These are phyloP conservation scores for Lophochroa leadbeateri DNA, from an alignment of 2,113 vertebrate species.

Conservation along the genomic window DNA sequence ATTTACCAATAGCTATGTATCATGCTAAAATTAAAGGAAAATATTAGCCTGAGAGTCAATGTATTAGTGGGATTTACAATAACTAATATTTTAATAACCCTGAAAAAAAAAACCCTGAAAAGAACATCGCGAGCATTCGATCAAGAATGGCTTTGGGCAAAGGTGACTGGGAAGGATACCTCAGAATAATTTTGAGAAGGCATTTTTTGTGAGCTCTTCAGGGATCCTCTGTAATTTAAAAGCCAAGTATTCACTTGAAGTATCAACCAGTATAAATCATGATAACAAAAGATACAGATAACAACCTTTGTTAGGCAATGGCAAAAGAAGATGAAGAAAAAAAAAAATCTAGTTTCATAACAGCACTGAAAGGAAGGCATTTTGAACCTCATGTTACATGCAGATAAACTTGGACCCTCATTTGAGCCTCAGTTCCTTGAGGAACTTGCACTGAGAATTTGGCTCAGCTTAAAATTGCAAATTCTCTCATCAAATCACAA, in stretches of 20 bases:
- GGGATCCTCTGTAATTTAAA: constrained; percentile 7
- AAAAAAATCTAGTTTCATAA: not conserved
- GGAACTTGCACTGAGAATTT: not conserved
- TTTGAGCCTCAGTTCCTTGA: not conserved
- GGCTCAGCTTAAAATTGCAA: not conserved
- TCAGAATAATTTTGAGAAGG: not conserved
- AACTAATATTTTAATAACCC: constrained; percentile 70
- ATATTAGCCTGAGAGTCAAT: constrained; percentile 62
- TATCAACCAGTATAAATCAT: not conserved
- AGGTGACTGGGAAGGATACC: constrained; percentile 33
- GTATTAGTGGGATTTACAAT: constrained; percentile 53
- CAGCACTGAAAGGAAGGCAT: not conserved
- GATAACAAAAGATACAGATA: not conserved
- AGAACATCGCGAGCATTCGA: not conserved
- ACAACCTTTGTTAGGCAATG: not conserved
- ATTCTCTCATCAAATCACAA: not conserved
- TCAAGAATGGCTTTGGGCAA: constrained; percentile 37
- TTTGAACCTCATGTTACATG: not conserved
- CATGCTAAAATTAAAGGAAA: constrained; percentile 73
- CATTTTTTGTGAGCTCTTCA: not conserved
- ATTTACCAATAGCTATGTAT: constrained; percentile 68
- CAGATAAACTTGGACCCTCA: not conserved
- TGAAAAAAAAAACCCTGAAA: constrained; percentile 38
- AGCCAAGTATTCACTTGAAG: constrained; percentile 28
- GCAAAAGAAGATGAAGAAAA: not conserved